Evolutionary conservation across 2,113 vertebrate species (phyloP), one percentile per base, ranked within the genome.

Genomic region (Lichenostomus cassidix): DNA sequence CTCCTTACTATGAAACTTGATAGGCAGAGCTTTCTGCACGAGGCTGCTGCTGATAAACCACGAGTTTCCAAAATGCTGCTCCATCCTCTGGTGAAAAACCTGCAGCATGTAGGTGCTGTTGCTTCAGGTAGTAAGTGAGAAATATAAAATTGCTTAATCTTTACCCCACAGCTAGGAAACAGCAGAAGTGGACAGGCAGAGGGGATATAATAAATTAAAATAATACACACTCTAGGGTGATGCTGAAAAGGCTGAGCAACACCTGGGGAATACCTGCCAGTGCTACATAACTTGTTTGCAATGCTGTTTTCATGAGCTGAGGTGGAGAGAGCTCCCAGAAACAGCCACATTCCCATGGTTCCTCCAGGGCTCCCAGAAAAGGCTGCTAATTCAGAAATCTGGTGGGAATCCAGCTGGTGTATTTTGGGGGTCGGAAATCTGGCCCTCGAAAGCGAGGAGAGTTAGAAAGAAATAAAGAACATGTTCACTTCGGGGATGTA

Each of bases 381-480:
- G 10, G 5, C 62, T 85, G 62, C 78, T 69, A 87, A 82, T 82
- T 65, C 77, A 42, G 71, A 88, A 73, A 52, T 7, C 37, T 68
- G 53, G 8, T 14, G 24, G 28, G n/a, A 52, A 85, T 39, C 67
- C 84, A 90, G 28, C 55, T 46, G 1, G 0, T 67, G 70, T 77
- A 67, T 92, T 89, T 77, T 47, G 70, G 33, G 74, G 89, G 67
- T 83, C 8, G 1, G 55, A 93, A 94, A 90, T 89, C 78, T 86
- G 82, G 84, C 47, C 84, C 55, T 94, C 2, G 0, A 23, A 83
- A 87, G 27, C 0, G 33, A 92, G 78, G 44, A 63, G 59, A 83
- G 42, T 78, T 78, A 67, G 17, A 41, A 82, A 84, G 73, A 70
- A 91, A 80, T 65, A 16, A 91, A 44, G 87, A 93, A 82, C 31